These are phyloP conservation scores for Agriopis leucophaearia DNA, from an alignment of 2,888 invertebrate genomes.

Conservation along the genomic window DNA sequence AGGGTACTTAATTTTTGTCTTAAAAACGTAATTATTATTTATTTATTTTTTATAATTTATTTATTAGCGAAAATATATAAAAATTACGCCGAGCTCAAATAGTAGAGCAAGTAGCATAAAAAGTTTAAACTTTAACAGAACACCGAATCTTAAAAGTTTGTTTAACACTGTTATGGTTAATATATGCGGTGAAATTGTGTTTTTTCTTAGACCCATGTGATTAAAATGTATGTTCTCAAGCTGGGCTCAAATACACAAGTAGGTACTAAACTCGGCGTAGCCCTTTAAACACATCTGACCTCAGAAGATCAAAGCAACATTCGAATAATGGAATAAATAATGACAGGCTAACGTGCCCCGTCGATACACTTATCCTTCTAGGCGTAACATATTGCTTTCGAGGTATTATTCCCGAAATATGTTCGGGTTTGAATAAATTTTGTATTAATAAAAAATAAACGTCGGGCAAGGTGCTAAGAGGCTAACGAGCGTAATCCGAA, in stretches of 20 bases:
- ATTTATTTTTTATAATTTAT: too few species aligned
- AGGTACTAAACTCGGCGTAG: conserved; percentile 7
- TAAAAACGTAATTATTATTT: too few species aligned
- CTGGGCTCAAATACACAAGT: conserved; percentile 10
- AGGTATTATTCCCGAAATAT: conserved; percentile 79
- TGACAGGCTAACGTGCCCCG: conserved; percentile 54
- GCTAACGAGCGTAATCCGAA: conserved; percentile 84
- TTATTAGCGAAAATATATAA: too few species aligned
- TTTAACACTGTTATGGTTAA: too few species aligned
- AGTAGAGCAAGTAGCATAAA: too few species aligned
- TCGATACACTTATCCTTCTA: conserved; percentile 70
- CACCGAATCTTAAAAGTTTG: too few species aligned
- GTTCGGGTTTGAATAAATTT: conserved; percentile 81
- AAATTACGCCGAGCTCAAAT: too few species aligned
- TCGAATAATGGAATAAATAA: conserved; percentile 72
- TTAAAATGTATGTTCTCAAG: conserved; percentile 9
- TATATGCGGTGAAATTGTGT: not conserved
- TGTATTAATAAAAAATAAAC: conserved; percentile 82
- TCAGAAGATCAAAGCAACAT: conserved; percentile 57
- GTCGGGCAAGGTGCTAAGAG: conserved; percentile 83
- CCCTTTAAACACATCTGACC: conserved; percentile 41
- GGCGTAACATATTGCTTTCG: conserved; percentile 78
- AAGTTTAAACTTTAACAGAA: too few species aligned
- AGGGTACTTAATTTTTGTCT: too few species aligned
- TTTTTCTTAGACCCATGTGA: not conserved